Percentiles rank a stretch among this genome's conserved stretches.
Conservation (phyloP, 2,888 invertebrate genomes). For the Spodoptera picta region DNA sequence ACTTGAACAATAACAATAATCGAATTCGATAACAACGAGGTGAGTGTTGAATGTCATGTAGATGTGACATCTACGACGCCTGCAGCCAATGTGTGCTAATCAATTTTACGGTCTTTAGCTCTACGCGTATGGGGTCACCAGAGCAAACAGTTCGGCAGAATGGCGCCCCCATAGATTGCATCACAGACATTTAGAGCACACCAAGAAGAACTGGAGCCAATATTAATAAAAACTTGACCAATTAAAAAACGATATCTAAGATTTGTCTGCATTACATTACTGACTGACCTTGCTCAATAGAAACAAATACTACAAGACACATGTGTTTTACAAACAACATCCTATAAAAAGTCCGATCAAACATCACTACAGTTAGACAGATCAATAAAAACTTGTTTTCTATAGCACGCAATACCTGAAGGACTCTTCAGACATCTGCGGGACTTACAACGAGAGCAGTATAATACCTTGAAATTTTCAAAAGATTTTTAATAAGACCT, state of each 20-base stretch:
- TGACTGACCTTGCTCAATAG: too few relatives aligned
- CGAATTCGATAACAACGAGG: conserved; percentile 10
- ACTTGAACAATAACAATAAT: conserved; percentile 29
- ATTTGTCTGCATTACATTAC: conserved; percentile 7
- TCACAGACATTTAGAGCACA: conserved; percentile 23
- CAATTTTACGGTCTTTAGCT: conserved; percentile 12
- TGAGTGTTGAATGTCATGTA: conserved; percentile 38
- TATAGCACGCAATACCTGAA: too few relatives aligned
- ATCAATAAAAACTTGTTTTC: too few relatives aligned
- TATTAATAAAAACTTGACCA: conserved; percentile 15
- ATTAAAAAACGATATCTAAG: conserved; percentile 1
- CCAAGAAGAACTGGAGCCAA: conserved; percentile 15
- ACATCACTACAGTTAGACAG: too few relatives aligned
- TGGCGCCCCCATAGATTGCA: conserved; percentile 8
- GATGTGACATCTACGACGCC: conserved; percentile 25
- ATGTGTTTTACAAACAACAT: too few relatives aligned
- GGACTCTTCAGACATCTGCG: too few relatives aligned
- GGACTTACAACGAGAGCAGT: neutral
- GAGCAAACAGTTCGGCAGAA: conserved; percentile 5
- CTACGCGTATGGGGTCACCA: conserved; percentile 10
- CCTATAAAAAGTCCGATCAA: too few relatives aligned
- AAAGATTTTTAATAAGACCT: conserved; percentile 21
- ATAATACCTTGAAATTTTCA: conserved; percentile 1
- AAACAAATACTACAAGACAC: too few relatives aligned
- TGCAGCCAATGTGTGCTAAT: conserved; percentile 17